Evolutionary conservation across 2,888 invertebrate species (phyloP), one percentile per base, ranked within the genome.

Genomic region (Girardia tigrina): DNA sequence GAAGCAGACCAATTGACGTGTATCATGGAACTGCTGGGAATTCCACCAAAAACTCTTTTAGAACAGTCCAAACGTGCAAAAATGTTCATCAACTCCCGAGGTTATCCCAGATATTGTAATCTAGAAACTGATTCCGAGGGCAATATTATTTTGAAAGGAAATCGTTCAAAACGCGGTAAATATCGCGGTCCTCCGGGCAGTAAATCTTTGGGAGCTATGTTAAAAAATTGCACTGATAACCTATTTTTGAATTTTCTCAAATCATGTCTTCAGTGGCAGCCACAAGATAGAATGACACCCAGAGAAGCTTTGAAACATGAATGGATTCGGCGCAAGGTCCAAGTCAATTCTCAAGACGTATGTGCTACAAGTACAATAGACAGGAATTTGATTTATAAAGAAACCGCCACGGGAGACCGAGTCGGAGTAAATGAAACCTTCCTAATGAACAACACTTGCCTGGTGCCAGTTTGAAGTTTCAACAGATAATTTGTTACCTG

Each of bases 1-100:
- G 97, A 98, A 85, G 90, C 90, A 77, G 95, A 95, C 84, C 94
- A 98, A 86, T 87, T 98, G 84, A 94, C 97, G 28, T 94, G 95
- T 83, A 95, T 97, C 82, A 92, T 98, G 84, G 98, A 98, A 86
- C 87, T 98, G 73, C 86, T 91, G 74, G 94, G 92, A 77, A 90
- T 92, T 90, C 94, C 94, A 74, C 88, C 92, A 87, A 88, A 89
- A 81, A 90, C 89, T 82, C 86, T 94, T 78, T 87, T 94, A 78
- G 90, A 93, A 79, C 90, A 89, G 83, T 92, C 94, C 75, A 95
- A 94, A 84, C 87, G 95, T 76, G 89, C 92, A 75, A 90, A 94
- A 85, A 92, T 91, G 84, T 98, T 97, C 86, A 92, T 97, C 82
- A 94, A 90, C 85, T 94, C 94, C 78, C 93, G 93, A 84, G 84